Evolutionary conservation across 2,797 vertebrate species (phyloP).

Genomic region (Erithacus rubecula): DNA sequence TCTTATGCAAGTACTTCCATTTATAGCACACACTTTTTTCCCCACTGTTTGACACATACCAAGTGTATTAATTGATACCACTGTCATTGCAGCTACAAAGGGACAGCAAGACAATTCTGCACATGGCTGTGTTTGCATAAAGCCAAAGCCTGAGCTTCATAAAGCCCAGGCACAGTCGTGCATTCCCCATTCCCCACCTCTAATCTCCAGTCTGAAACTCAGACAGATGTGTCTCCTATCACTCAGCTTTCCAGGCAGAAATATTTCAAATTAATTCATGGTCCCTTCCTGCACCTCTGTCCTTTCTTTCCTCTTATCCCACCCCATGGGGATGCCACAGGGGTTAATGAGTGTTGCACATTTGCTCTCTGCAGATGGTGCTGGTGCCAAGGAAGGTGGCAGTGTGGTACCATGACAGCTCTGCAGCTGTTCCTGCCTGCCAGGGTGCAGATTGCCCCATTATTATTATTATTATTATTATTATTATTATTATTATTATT

Average conservation of each 20-base stretch:
- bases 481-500: no score
- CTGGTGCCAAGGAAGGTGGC: background rate
- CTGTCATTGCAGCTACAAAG: background rate
- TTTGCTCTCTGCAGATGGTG: background rate
- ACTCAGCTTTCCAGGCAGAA: background rate
- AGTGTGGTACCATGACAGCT: rapidly evolving
- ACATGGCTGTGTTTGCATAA: rapidly evolving
- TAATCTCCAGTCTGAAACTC: background rate
- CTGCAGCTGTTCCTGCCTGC: background rate
- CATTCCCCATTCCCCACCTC: background rate
- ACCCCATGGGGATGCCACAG: background rate
- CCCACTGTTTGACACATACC: background rate
- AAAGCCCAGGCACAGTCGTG: background rate
- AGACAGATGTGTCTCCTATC: background rate
- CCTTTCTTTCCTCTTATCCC: background rate
- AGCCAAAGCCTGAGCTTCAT: background rate
- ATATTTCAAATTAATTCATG: background rate
- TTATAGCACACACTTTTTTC: background rate
- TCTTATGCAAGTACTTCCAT: background rate
- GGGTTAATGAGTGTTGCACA: background rate
- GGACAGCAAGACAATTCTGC: background rate
- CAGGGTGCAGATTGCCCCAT: background rate
- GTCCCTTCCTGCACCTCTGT: background rate
- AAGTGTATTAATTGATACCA: background rate
- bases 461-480: background rate